Base-by-base conservation (phyloP, 2,888 invertebrate species). In the Nymphalis polychloros region DNA sequence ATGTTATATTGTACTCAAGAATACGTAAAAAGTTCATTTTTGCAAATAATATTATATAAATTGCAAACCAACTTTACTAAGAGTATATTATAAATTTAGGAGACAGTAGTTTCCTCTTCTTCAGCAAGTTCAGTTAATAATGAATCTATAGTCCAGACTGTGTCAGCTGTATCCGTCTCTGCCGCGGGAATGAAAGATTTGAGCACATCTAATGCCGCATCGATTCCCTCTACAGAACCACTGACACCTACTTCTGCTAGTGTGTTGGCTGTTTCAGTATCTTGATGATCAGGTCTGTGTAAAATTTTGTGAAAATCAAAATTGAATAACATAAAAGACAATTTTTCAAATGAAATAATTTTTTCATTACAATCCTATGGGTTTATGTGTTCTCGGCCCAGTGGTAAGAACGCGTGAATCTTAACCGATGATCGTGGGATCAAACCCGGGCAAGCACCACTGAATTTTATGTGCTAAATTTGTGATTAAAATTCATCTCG, bases 91-190 rank as follows among this genome's bases (percentile, higher is more conserved):
- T 41, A 41, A 3, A 13, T 13, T 41, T 55, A 55, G 27, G 53
- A 55, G 17, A 1, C n/a, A 55, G 41, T 16, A 62, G 13, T 63
- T 31, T 62, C 47, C 31, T 71, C 71, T 61, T 87, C 88, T 59
- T 91, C 89, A 16, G 85, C 82, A 2, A 93, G 78, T 70, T 92
- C 86, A 46, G 86, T 83, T 2, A 93, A 78, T 68, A 93, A 77
- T 0, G 89, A 85, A 70, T 92, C 92, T 0, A 92, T 84, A 0
- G 91, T 90, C 93, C 93, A 93, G 20, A 90, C 85, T 0, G 84
- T 84, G 70, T 93, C 93, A 6, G 87, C 84, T 0, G 83, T 82
- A 50, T 92, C 92, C 19, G 80, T 70, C 64, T 90, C 88, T 20
- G 84, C 88, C 5, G 84, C 78, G 0, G 92, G 91, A 62, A 93